A percentile compares a stretch with the other conserved stretches of the same genome.
Evolutionary conservation across 2,113 vertebrate species (phyloP).

Genomic region (Eulemur macaco): DNA sequence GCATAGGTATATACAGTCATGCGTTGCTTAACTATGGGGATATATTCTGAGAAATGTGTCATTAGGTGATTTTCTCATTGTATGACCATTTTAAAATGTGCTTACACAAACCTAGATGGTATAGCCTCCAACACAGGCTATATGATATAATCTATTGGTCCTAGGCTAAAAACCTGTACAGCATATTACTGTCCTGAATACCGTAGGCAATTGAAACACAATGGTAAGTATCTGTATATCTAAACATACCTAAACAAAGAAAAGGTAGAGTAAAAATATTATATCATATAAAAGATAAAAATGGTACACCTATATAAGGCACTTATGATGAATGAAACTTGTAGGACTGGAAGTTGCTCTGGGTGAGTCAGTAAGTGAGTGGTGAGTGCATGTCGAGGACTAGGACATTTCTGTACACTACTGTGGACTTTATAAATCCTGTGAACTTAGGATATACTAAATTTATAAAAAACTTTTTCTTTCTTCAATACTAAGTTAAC

Average conservation of each 20-base stretch:
- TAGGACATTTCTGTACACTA: neutral
- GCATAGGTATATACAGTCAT: neutral
- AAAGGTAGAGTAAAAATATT: neutral
- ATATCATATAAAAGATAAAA: neutral
- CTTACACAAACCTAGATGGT: no score
- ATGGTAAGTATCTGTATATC: neutral
- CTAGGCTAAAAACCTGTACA: no score
- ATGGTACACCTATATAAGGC: neutral
- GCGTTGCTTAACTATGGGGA: neutral
- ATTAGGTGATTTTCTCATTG: neutral
- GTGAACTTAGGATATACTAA: neutral
- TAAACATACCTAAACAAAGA: neutral
- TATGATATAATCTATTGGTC: no score
- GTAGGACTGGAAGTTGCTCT: neutral
- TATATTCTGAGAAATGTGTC: neutral
- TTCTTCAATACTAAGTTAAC: neutral
- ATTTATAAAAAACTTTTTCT: neutral
- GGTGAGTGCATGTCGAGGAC: neutral
- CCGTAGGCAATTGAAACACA: neutral
- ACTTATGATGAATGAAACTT: neutral
- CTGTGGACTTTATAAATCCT: neutral
- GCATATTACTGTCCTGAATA: neutral
- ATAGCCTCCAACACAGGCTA: neutral
- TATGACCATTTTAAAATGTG: no score
- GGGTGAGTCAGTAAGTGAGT: neutral